Evolutionary conservation across 2,888 invertebrate species (phyloP).

Genomic region (Tanaodytes sp.): DNA sequence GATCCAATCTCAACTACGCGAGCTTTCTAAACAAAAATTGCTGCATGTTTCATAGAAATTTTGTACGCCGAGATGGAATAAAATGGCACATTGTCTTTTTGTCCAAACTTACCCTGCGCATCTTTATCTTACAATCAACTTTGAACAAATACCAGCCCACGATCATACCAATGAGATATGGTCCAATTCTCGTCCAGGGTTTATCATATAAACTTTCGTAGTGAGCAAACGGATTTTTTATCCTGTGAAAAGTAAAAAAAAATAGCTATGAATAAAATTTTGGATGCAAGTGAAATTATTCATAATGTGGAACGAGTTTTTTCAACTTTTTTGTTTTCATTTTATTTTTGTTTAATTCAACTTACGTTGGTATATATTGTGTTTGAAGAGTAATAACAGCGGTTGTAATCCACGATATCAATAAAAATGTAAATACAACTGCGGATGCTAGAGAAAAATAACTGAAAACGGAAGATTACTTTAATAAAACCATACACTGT

Average conservation of each 20-base stretch:
- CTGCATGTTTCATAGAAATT: no score
- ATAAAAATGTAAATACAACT: constrained; percentile 69
- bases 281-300: no score
- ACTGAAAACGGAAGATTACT: constrained; percentile 54
- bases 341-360: no score
- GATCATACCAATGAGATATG: constrained; percentile 70
- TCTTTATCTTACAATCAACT: constrained; percentile 61
- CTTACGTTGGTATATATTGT: constrained; percentile 66
- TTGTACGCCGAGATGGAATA: no score
- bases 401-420: constrained; percentile 75
- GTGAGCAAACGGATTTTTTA: constrained; percentile 71
- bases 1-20: no score
- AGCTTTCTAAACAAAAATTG: no score
- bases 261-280: no score
- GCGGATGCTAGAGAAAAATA: constrained; percentile 63
- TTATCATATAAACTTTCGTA: constrained; percentile 71
- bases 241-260: constrained; percentile 67
- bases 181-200: constrained; percentile 70
- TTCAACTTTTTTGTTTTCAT: no score
- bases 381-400: constrained; percentile 72
- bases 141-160: constrained; percentile 66
- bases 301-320: no score
- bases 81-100: no score
- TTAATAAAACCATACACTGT: no score
- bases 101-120: constrained; percentile 57